These are phyloP conservation scores for Leptodactylus fuscus DNA, from an alignment of 2,113 vertebrate genomes.

Conservation along the genomic window DNA sequence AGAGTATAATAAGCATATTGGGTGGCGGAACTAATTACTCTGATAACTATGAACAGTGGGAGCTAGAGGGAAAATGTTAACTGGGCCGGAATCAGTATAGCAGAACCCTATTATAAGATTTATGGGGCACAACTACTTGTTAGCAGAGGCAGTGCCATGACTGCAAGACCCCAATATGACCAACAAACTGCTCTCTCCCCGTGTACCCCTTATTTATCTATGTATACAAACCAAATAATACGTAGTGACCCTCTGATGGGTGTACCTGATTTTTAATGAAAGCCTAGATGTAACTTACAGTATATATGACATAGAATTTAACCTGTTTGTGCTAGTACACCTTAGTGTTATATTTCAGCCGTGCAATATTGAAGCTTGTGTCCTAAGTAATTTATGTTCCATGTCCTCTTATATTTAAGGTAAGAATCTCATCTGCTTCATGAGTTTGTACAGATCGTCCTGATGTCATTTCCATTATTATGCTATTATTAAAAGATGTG, in stretches of 20 bases:
- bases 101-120: too few species aligned
- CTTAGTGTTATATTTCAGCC: neutral
- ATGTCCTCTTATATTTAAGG: conserved; percentile 77
- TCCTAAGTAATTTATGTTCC: conserved; percentile 72
- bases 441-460: conserved; percentile 88
- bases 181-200: neutral
- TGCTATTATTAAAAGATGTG: conserved; percentile 80
- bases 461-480: conserved; percentile 81
- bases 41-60: too few species aligned
- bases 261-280: neutral
- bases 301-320: neutral
- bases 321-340: neutral
- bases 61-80: too few species aligned
- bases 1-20: too few species aligned
- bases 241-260: neutral
- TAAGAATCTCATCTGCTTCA: conserved; percentile 82
- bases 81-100: too few species aligned
- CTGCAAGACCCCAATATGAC: too few species aligned
- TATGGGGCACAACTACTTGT: too few species aligned
- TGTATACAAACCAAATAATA: neutral
- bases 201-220: neutral
- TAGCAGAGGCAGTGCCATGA: neutral
- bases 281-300: neutral
- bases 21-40: too few species aligned
- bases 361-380: conserved; percentile 65